Percentiles rank a stretch among this genome's conserved stretches.
Evolutionary conservation across 2,888 invertebrate species (phyloP).

Genomic region (Drosophila lacicola): DNA sequence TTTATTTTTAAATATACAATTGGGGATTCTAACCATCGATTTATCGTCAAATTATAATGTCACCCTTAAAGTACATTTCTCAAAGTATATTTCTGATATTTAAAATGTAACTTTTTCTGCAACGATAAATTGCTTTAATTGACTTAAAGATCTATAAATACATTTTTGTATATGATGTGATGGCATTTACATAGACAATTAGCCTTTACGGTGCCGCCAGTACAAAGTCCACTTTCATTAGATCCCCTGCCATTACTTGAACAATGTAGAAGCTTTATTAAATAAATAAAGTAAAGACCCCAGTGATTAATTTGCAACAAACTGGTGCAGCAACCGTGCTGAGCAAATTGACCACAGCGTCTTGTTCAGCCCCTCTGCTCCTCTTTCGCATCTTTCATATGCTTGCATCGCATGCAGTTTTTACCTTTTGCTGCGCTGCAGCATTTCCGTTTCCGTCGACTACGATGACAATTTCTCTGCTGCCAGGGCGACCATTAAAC

Average conservation of each 20-base stretch:
- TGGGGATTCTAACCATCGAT: too few species aligned
- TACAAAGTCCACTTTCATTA: constrained; percentile 21
- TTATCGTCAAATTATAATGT: too few species aligned
- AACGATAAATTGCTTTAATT: not conserved
- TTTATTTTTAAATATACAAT: too few species aligned
- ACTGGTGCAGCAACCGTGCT: constrained; percentile 32
- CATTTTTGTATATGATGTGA: not conserved
- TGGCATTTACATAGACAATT: constrained; percentile 2
- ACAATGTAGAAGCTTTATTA: constrained; percentile 39
- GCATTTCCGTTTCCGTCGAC: constrained; percentile 55
- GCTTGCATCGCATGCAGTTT: constrained; percentile 38
- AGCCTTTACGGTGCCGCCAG: not conserved
- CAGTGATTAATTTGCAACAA: constrained; percentile 59
- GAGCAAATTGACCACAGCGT: constrained; percentile 36
- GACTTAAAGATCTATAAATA: not conserved
- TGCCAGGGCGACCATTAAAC: constrained; percentile 43
- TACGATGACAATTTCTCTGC: constrained; percentile 44
- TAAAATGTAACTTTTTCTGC: too few species aligned
- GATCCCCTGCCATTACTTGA: constrained; percentile 28
- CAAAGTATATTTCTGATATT: too few species aligned
- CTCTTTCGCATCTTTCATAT: constrained; percentile 3
- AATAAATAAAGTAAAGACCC: constrained; percentile 62
- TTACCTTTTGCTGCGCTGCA: constrained; percentile 23
- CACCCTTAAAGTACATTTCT: too few species aligned
- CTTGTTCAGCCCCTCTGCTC: not conserved